These are phyloP conservation scores for Eunapius fragilis DNA, from an alignment of 37 sponge, comb jelly and placozoan species.

Conservation along the genomic window DNA sequence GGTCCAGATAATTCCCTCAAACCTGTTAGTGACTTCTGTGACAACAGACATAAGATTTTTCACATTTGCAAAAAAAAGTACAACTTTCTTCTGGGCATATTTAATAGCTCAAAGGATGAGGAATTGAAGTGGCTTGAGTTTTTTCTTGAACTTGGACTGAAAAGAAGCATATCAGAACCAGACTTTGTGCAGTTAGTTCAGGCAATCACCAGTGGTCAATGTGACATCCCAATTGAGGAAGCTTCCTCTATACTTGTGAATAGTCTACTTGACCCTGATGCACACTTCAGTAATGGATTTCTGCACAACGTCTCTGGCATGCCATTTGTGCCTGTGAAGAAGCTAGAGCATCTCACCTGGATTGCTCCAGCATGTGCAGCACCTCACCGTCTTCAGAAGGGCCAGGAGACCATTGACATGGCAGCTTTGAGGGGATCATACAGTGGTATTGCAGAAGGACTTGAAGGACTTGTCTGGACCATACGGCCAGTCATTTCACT, in stretches of 20 bases:
- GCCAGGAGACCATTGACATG: not conserved
- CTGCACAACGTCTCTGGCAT: slow-evolving; percentile 31
- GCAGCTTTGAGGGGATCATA: not conserved
- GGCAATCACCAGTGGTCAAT: not conserved
- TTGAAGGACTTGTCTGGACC: slow-evolving; percentile 46
- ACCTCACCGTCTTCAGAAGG: not conserved
- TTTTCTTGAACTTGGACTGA: slow-evolving; percentile 27
- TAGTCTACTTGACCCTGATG: slow-evolving; percentile 11
- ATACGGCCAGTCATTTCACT: slow-evolving; percentile 47
- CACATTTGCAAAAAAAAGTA: slow-evolving; percentile 15
- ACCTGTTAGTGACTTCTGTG: slow-evolving; percentile 21
- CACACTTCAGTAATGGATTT: not conserved
- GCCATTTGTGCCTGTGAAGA: slow-evolving; percentile 23
- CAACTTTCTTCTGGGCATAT: slow-evolving; percentile 17
- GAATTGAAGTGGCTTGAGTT: slow-evolving; percentile 34
- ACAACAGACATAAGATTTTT: slow-evolving; percentile 26
- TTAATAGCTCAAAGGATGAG: not conserved
- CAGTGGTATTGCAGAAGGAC: not conserved
- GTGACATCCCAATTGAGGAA: not conserved
- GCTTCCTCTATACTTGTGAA: slow-evolving; percentile 35
- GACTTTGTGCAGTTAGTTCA: slow-evolving; percentile 32
- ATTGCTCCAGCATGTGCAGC: slow-evolving; percentile 12
- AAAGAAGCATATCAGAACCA: not conserved
- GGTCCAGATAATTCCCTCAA: slow-evolving; percentile 18
- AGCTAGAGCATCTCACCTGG: slow-evolving; percentile 26